phyloP scores from a whole-genome alignment of 1,140 invertebrate species.

The Parapsyche elsis region DNA sequence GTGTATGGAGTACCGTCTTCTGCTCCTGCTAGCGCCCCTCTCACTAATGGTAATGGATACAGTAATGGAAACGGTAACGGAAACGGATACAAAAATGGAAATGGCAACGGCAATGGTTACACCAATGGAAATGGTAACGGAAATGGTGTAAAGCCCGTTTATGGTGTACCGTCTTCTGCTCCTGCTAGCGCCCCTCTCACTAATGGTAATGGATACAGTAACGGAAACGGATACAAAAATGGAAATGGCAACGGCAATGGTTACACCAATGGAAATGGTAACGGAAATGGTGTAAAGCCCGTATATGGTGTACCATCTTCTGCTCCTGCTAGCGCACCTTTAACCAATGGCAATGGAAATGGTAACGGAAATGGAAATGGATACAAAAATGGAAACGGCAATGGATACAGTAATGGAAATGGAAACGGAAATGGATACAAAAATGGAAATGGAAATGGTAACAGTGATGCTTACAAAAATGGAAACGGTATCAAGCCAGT shows the following conservation, averaged over 20 bases:
- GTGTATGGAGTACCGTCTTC: slow-evolving; percentile 14
- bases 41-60: slow-evolving; percentile 41
- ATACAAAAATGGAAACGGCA: slow-evolving; percentile 12
- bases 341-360: slow-evolving; percentile 28
- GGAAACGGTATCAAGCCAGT: slow-evolving; percentile 16
- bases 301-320: not conserved
- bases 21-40: not conserved
- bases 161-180: not conserved
- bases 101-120: slow-evolving; percentile 36
- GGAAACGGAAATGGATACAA: slow-evolving; percentile 42
- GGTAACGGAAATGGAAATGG: slow-evolving; percentile 40
- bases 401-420: slow-evolving; percentile 38
- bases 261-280: slow-evolving; percentile 39
- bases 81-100: slow-evolving; percentile 20
- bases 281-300: slow-evolving; percentile 30
- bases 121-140: slow-evolving; percentile 22
- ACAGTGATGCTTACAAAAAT: slow-evolving; percentile 24
- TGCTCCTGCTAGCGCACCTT: not conserved
- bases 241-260: slow-evolving; percentile 40
- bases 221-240: slow-evolving; percentile 38
- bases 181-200: not conserved
- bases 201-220: slow-evolving; percentile 41
- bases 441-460: slow-evolving; percentile 21
- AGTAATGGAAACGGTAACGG: slow-evolving; percentile 22
- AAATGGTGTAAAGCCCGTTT: slow-evolving; percentile 8